phyloP scores from a whole-genome alignment of 2,797 vertebrate genomes.

The Emydoidea blandingii region DNA sequence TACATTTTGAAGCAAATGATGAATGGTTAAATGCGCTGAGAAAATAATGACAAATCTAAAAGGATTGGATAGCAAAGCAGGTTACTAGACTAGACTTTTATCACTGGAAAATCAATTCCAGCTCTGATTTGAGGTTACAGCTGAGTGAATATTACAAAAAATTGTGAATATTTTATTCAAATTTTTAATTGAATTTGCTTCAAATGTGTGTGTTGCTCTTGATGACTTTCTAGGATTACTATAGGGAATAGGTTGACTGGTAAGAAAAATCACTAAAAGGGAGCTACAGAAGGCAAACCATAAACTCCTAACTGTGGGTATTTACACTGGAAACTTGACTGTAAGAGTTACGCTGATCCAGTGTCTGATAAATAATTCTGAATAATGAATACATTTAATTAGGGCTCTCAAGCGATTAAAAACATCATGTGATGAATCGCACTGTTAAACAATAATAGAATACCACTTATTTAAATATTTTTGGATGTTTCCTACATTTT shows the following conservation, averaged over 20 bases:
- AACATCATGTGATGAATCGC: too few species aligned
- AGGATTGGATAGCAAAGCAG: constrained; percentile 11
- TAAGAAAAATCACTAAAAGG: background rate
- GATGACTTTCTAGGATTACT: background rate
- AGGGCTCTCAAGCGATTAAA: too few species aligned
- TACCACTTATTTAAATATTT: too few species aligned
- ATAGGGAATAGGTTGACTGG: constrained; percentile 3
- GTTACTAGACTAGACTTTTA: constrained; percentile 10
- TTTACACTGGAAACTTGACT: constrained; percentile 12
- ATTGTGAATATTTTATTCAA: background rate
- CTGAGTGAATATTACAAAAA: background rate
- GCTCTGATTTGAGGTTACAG: constrained; percentile 14
- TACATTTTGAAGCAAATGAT: background rate
- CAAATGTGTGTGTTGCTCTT: background rate
- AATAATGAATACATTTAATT: background rate
- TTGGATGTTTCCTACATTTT: too few species aligned
- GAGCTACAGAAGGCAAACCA: constrained; percentile 50
- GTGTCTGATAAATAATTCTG: background rate
- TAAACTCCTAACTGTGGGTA: background rate
- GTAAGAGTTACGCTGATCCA: background rate
- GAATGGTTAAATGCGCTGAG: background rate
- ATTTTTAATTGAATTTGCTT: constrained; percentile 27
- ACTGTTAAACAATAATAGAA: too few species aligned
- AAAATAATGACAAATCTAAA: background rate
- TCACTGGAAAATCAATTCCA: constrained; percentile 46